These are phyloP conservation scores for Chondrosia reniformis DNA, from an alignment of 37 sponge, comb jelly and placozoan genomes.

Conservation along the genomic window DNA sequence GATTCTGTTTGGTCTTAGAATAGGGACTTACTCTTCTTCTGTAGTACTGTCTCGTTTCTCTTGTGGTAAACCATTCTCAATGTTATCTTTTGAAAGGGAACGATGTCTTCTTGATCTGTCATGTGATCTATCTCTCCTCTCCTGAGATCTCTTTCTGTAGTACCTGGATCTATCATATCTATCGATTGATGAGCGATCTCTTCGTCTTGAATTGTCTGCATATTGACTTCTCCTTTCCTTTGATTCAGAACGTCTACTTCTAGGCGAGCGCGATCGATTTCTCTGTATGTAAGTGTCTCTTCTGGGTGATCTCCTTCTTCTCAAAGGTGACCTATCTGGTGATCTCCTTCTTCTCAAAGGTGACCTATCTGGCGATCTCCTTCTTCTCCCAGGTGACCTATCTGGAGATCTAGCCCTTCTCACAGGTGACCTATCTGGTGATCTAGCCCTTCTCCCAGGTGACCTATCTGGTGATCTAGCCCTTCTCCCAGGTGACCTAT, in stretches of 20 bases:
- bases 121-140: background rate
- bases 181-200: too few relatives aligned
- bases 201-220: too few relatives aligned
- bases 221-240: too few relatives aligned
- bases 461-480: constrained; percentile 24
- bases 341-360: constrained; percentile 9
- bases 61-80: constrained; percentile 15
- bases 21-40: constrained; percentile 1
- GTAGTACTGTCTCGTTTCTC: background rate
- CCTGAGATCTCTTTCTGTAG: constrained; percentile 1
- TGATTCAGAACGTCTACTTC: too few relatives aligned
- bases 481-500: constrained; percentile 19
- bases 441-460: background rate
- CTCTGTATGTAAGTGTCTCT: background rate
- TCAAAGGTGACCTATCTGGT: constrained; percentile 8
- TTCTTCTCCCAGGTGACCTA: background rate
- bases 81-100: background rate
- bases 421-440: constrained; percentile 25
- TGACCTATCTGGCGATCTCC: background rate
- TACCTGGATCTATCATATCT: background rate
- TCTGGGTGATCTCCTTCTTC: constrained; percentile 12
- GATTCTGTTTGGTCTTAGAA: too few relatives aligned
- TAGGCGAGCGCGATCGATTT: background rate
- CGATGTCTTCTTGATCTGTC: background rate
- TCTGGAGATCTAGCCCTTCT: constrained; percentile 21